phyloP scores from a whole-genome alignment of 1,140 invertebrate genomes.

The Drosophila pallidifrons region DNA sequence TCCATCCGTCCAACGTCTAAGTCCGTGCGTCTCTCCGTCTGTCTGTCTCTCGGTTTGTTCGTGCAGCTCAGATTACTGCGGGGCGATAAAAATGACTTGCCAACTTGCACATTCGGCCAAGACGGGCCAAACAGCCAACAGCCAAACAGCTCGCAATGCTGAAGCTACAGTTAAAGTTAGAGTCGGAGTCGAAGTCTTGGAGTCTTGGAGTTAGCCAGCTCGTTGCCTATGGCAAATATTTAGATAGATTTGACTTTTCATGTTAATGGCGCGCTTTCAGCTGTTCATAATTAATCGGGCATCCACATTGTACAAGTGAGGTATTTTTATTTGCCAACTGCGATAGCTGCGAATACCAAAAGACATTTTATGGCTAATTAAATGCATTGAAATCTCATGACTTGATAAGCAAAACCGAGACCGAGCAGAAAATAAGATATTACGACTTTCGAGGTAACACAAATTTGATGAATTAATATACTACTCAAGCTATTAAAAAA shows the following conservation, averaged over 20 bases:
- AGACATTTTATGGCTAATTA: conserved; percentile 79
- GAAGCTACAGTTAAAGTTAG: neutral
- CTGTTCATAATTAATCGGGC: conserved; percentile 83
- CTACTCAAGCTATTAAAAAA: neutral
- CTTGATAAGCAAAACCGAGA: conserved; percentile 40
- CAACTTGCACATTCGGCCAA: conserved; percentile 81
- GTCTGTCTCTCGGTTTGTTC: conserved; percentile 69
- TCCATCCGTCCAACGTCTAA: conserved; percentile 23
- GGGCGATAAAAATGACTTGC: conserved; percentile 83
- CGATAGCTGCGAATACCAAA: conserved; percentile 61
- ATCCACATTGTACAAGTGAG: conserved; percentile 74
- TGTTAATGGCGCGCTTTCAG: conserved; percentile 83
- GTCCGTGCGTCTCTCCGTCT: conserved; percentile 33
- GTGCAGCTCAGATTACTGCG: conserved; percentile 81
- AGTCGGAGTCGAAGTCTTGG: conserved; percentile 1
- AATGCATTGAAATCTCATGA: conserved; percentile 64
- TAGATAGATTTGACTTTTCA: conserved; percentile 83
- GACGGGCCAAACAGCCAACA: conserved; percentile 21
- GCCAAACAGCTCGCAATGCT: neutral
- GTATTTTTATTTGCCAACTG: conserved; percentile 76
- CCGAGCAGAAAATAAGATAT: conserved; percentile 12
- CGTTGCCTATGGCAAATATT: conserved; percentile 77
- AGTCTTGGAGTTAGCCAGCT: conserved; percentile 27
- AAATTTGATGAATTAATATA: conserved; percentile 7
- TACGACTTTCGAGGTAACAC: conserved; percentile 9